These are phyloP conservation scores for Andrena haemorrhoa DNA, from an alignment of 2,888 invertebrate genomes.

Conservation along the genomic window DNA sequence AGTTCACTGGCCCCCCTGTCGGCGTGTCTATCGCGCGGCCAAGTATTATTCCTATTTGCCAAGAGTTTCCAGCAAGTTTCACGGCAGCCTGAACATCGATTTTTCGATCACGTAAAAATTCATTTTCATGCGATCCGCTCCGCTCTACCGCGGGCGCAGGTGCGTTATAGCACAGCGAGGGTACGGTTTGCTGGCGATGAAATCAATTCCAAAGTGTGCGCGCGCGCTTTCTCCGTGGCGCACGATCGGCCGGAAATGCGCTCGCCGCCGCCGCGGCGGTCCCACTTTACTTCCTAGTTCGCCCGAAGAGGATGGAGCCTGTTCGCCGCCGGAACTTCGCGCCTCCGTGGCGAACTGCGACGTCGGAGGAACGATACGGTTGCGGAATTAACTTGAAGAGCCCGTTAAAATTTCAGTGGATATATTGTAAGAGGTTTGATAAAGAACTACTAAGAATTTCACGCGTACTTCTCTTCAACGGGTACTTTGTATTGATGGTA, in stretches of 20 bases:
- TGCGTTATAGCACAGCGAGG: conserved; percentile 47
- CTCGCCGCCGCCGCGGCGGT: conserved; percentile 15
- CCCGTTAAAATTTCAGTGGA: neutral
- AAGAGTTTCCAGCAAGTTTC: conserved; percentile 54
- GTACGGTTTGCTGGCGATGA: conserved; percentile 69
- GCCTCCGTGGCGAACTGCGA: neutral
- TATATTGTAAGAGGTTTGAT: neutral
- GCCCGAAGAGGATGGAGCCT: conserved; percentile 1
- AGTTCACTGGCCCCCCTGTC: conserved; percentile 50
- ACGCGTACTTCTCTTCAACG: no score
- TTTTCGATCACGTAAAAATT: conserved; percentile 61
- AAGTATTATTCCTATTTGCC: conserved; percentile 52
- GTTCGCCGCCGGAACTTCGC: neutral
- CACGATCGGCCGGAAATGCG: conserved; percentile 76
- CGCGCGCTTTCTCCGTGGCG: conserved; percentile 74
- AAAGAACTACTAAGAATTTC: no score
- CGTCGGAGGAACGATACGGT: neutral
- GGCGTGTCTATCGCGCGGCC: conserved; percentile 41
- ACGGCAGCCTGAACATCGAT: conserved; percentile 54
- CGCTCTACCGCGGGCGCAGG: conserved; percentile 35
- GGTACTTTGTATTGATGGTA: no score
- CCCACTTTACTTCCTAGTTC: conserved; percentile 43
- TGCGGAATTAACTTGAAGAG: neutral
- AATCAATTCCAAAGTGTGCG: conserved; percentile 76
- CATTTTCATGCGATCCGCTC: conserved; percentile 52